These are phyloP conservation scores for Drosophila macrospina DNA, from an alignment of 2,888 invertebrate genomes.

Conservation along the genomic window DNA sequence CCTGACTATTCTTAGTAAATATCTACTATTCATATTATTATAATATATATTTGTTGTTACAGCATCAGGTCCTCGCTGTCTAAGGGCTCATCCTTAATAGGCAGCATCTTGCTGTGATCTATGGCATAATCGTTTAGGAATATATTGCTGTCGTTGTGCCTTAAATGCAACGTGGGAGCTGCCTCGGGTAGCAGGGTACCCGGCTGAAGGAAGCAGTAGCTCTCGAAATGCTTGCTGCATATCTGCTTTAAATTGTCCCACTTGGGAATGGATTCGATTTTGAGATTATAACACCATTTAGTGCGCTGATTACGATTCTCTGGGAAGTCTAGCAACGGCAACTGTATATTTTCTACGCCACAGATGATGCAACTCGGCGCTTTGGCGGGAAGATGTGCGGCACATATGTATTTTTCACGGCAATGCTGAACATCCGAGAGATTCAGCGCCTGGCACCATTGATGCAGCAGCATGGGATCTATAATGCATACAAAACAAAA, in stretches of 20 bases:
- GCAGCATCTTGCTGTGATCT: conserved; percentile 36
- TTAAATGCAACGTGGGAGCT: conserved; percentile 76
- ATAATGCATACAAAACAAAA: not conserved
- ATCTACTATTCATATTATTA: conserved; percentile 1
- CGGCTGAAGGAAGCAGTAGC: conserved; percentile 56
- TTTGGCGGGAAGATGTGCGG: conserved; percentile 52
- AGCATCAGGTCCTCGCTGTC: conserved; percentile 63
- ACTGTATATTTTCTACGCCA: conserved; percentile 45
- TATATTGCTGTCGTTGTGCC: conserved; percentile 73
- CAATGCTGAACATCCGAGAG: conserved; percentile 45
- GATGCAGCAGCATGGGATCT: conserved; percentile 53
- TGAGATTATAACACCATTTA: conserved; percentile 74
- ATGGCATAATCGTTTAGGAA: conserved; percentile 66
- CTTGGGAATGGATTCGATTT: conserved; percentile 66
- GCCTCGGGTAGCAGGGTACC: conserved; percentile 71
- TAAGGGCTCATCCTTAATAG: conserved; percentile 65
- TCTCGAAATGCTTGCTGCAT: conserved; percentile 75
- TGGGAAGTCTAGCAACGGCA: conserved; percentile 66
- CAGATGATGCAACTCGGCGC: conserved; percentile 59
- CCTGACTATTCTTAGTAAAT: conserved; percentile 7
- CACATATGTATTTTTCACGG: conserved; percentile 52
- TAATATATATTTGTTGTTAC: conserved; percentile 43
- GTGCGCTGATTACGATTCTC: conserved; percentile 66
- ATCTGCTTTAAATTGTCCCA: conserved; percentile 66
- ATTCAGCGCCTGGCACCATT: conserved; percentile 65